Conservation (phyloP, 2,888 invertebrate species). For the Rhagophthalmus giganteus region DNA sequence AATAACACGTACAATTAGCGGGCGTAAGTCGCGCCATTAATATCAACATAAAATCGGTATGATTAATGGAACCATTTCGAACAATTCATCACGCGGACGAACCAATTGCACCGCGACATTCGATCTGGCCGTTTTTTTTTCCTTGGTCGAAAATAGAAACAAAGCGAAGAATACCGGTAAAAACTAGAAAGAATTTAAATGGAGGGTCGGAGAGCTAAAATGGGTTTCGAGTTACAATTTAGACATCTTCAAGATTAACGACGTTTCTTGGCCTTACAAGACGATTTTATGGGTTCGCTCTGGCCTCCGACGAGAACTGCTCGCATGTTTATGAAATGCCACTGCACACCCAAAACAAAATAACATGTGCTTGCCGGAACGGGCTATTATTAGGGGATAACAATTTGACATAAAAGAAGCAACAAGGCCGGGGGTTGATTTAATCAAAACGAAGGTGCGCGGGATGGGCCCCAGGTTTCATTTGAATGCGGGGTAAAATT, state of each 20-base stretch:
- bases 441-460: no score
- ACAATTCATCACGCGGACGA: slow-evolving; percentile 40
- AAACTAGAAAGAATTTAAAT: slow-evolving; percentile 34
- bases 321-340: slow-evolving; percentile 31
- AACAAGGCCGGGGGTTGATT: no score
- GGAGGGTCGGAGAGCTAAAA: slow-evolving; percentile 39
- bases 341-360: slow-evolving; percentile 28
- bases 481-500: no score
- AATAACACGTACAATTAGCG: slow-evolving; percentile 42
- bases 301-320: slow-evolving; percentile 6
- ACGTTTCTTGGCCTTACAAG: slow-evolving; percentile 37
- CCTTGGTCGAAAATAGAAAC: no score
- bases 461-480: no score
- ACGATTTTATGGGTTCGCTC: slow-evolving; percentile 40
- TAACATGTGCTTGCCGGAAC: slow-evolving; percentile 27
- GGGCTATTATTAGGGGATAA: no score
- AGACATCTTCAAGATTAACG: slow-evolving; percentile 47
- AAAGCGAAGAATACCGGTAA: slow-evolving; percentile 16
- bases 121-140: no score
- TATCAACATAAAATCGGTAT: slow-evolving; percentile 35
- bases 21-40: slow-evolving; percentile 41
- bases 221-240: slow-evolving; percentile 44
- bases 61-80: slow-evolving; percentile 40
- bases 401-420: no score
- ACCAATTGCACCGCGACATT: no score